Evolutionary conservation across 2,888 invertebrate genomes (phyloP).

Genomic region (Athetis lepigone): DNA sequence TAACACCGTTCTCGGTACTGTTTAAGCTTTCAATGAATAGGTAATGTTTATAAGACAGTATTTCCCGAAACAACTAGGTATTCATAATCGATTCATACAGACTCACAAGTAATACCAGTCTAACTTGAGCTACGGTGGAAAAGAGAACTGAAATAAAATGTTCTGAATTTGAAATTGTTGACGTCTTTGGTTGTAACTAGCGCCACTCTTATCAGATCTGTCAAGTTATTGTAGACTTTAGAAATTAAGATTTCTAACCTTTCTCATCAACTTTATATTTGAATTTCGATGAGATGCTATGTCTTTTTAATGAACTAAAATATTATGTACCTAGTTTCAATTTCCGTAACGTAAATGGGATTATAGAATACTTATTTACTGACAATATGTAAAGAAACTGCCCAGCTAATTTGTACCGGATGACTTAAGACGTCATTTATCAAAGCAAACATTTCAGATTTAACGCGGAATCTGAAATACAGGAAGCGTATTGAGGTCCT

Average conservation of each 20-base stretch:
- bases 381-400: slow-evolving; percentile 6
- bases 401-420: slow-evolving; percentile 15
- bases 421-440: slow-evolving; percentile 29
- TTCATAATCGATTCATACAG: slow-evolving; percentile 37
- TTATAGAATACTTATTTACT: slow-evolving; percentile 47
- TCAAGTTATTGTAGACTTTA: not conserved
- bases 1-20: slow-evolving; percentile 49
- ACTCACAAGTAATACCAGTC: not conserved
- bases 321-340: slow-evolving; percentile 12
- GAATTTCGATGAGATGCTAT: slow-evolving; percentile 36
- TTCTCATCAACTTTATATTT: slow-evolving; percentile 29
- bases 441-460: slow-evolving; percentile 37
- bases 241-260: slow-evolving; percentile 35
- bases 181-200: slow-evolving; percentile 2
- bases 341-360: slow-evolving; percentile 31
- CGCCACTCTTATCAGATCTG: not conserved
- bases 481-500: slow-evolving; percentile 39
- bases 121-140: slow-evolving; percentile 26
- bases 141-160: not conserved
- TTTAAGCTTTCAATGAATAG: slow-evolving; percentile 51
- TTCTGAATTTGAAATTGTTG: slow-evolving; percentile 17
- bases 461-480: slow-evolving; percentile 10
- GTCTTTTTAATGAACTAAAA: slow-evolving; percentile 15
- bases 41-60: slow-evolving; percentile 49
- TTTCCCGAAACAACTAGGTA: slow-evolving; percentile 47